phyloP scores from a whole-genome alignment of 1,140 invertebrate genomes.

The Nebria ingens region DNA sequence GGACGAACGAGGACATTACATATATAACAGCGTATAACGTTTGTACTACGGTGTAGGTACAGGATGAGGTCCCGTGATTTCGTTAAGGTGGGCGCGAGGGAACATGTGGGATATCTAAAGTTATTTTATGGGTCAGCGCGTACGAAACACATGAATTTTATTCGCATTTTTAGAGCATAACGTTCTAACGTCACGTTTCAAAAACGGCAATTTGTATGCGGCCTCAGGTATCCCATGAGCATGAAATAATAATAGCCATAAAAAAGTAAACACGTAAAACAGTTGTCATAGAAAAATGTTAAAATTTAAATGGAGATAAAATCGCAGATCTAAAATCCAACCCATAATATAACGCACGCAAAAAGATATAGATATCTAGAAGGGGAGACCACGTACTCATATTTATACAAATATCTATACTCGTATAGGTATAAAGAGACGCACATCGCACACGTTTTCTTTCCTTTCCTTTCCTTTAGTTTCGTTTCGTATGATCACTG shows the following conservation, averaged over 20 bases:
- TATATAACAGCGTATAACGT: too few species aligned
- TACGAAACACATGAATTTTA: constrained; percentile 7
- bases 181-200: constrained; percentile 7
- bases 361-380: too few species aligned
- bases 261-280: constrained; percentile 6
- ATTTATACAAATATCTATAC: too few species aligned
- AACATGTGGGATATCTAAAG: neutral
- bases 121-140: constrained; percentile 4
- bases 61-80: neutral
- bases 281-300: constrained; percentile 9
- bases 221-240: constrained; percentile 1
- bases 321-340: neutral
- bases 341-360: too few species aligned
- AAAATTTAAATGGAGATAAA: neutral
- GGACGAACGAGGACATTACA: too few species aligned
- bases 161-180: constrained; percentile 4
- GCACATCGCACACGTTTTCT: too few species aligned
- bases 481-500: too few species aligned
- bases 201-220: constrained; percentile 8
- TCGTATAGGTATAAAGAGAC: too few species aligned
- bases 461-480: too few species aligned
- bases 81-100: constrained; percentile 3
- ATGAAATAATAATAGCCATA: constrained; percentile 3
- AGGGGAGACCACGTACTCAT: too few species aligned
- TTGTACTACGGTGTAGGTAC: neutral